A percentile compares a stretch with the other conserved stretches of the same genome.
phyloP scores from a whole-genome alignment of 2,113 vertebrate genomes.

The Fukomys damarensis region DNA sequence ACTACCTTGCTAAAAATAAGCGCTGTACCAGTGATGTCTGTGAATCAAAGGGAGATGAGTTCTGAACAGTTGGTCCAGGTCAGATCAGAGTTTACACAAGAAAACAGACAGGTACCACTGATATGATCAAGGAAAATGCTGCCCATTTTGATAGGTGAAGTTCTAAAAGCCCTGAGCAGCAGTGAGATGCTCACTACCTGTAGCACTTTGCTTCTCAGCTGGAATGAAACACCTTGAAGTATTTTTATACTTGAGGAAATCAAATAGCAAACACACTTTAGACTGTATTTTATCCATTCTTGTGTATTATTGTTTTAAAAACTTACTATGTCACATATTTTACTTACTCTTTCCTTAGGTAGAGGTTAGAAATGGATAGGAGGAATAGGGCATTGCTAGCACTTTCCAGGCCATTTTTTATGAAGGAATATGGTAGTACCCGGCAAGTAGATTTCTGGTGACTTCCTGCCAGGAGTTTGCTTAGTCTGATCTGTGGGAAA shows the following conservation, averaged over 20 bases:
- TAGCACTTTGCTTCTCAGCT: background rate
- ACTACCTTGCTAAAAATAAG: background rate
- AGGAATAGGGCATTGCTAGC: background rate
- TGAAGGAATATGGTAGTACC: background rate
- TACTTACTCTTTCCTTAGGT: background rate
- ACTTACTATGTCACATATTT: background rate
- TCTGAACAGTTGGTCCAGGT: background rate
- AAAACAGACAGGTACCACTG: background rate
- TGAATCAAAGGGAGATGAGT: background rate
- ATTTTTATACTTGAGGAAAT: conserved; percentile 52
- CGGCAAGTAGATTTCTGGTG: background rate
- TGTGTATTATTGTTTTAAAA: background rate
- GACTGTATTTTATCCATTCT: conserved; percentile 17
- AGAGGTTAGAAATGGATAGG: background rate
- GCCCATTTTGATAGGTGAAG: background rate
- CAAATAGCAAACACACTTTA: conserved; percentile 14
- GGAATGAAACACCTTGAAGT: background rate
- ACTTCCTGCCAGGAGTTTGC: background rate
- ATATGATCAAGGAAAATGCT: background rate
- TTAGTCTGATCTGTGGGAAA: background rate
- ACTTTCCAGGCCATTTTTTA: background rate
- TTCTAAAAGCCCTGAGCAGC: background rate
- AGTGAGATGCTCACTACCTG: background rate
- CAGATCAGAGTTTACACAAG: background rate
- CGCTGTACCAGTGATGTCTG: background rate